These are phyloP conservation scores for Leptopterna dolabrata DNA, from an alignment of 2,888 invertebrate species.

Conservation along the genomic window DNA sequence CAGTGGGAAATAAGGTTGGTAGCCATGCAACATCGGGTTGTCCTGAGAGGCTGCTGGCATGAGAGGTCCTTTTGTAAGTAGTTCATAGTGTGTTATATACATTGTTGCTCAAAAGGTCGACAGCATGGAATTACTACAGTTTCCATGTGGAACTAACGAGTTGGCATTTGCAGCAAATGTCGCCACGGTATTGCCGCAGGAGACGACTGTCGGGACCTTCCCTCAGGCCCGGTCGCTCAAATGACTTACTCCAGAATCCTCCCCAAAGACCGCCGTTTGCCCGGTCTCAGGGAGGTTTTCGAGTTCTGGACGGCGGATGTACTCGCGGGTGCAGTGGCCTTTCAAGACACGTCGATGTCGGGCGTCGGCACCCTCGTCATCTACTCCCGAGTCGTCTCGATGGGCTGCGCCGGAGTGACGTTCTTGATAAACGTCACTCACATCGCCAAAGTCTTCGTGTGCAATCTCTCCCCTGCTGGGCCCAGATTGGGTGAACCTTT, in stretches of 20 bases:
- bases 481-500: background rate
- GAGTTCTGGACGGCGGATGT: background rate
- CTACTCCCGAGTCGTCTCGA: background rate
- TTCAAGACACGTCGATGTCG: background rate
- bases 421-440: background rate
- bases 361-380: background rate
- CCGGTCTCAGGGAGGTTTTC: background rate
- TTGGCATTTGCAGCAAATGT: constrained; percentile 12
- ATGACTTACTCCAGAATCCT: background rate
- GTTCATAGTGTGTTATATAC: no score
- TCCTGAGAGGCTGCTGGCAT: no score
- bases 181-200: background rate
- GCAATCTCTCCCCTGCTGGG: constrained; percentile 6
- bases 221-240: background rate
- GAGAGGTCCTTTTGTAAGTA: no score
- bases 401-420: background rate
- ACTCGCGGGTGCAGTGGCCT: background rate
- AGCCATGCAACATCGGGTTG: no score
- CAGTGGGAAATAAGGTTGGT: no score
- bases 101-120: no score
- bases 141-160: no score
- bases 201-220: background rate
- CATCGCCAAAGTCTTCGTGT: background rate
- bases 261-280: background rate
- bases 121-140: no score